Percentiles rank a stretch among this genome's conserved stretches.
Conservation (phyloP, 2,113 vertebrate species). For the Pagrus major region DNA sequence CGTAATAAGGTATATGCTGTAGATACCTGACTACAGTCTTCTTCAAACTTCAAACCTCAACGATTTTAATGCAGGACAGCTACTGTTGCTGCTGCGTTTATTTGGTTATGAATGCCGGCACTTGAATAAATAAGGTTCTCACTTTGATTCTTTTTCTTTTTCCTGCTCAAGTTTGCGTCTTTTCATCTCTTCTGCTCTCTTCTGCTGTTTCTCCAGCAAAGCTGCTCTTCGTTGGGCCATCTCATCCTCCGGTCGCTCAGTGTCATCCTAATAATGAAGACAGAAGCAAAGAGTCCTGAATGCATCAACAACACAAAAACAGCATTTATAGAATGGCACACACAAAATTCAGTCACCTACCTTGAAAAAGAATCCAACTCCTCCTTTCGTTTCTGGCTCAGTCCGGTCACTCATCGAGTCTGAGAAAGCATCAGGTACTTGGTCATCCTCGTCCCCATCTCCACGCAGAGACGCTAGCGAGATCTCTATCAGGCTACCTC, state of each 20-base stretch:
- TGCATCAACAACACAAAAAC: neutral
- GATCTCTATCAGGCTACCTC: conserved; percentile 89
- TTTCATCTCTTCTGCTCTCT: conserved; percentile 88
- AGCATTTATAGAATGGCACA: neutral
- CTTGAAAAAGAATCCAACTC: conserved; percentile 91
- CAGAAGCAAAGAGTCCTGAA: neutral
- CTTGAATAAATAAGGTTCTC: conserved; percentile 23
- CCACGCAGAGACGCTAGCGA: conserved; percentile 84
- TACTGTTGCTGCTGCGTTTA: neutral
- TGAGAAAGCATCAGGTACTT: conserved; percentile 66
- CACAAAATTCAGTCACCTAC: conserved; percentile 57
- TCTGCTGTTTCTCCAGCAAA: conserved; percentile 91
- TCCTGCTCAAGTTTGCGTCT: conserved; percentile 89
- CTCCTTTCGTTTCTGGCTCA: conserved; percentile 81
- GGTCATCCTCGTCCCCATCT: conserved; percentile 82
- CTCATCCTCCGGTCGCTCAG: conserved; percentile 87
- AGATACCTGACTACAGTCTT: neutral
- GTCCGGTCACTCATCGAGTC: conserved; percentile 87
- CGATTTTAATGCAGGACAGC: neutral
- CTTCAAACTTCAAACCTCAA: neutral
- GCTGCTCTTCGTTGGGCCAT: conserved; percentile 91
- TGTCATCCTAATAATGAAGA: conserved; percentile 78
- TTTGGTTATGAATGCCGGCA: neutral
- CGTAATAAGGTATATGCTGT: neutral
- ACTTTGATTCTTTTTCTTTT: conserved; percentile 90